Percentiles rank a stretch among this genome's conserved stretches.
phyloP scores from a whole-genome alignment of 23 tunicate species.

The Styela clava region DNA sequence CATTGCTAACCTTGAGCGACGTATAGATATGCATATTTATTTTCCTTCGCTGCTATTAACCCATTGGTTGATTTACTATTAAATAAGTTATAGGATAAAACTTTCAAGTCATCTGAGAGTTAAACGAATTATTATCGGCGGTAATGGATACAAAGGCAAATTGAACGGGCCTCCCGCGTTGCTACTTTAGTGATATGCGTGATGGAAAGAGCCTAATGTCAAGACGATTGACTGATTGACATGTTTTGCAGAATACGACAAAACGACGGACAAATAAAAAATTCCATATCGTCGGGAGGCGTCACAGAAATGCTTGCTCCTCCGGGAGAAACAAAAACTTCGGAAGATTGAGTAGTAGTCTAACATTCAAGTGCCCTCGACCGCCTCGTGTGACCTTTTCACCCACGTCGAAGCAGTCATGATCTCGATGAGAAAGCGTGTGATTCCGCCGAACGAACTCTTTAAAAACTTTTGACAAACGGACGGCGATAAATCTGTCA shows the following conservation, averaged over 20 bases:
- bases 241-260: conserved; percentile 24
- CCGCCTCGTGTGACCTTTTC: conserved; percentile 24
- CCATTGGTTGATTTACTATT: not conserved
- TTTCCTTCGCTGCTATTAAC: not conserved
- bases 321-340: not conserved
- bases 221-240: conserved; percentile 30
- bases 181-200: not conserved
- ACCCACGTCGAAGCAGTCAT: conserved; percentile 10
- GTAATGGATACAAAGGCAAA: not conserved
- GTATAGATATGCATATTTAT: not conserved
- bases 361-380: conserved; percentile 21
- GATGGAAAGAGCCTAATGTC: conserved; percentile 22
- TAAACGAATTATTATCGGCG: not conserved
- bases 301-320: conserved; percentile 11
- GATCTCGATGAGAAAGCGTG: not conserved
- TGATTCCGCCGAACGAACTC: not conserved
- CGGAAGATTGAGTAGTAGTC: not conserved
- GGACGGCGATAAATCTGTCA: not conserved
- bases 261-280: conserved; percentile 20
- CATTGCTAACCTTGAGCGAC: not conserved
- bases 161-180: conserved; percentile 34
- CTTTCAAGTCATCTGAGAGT: not conserved
- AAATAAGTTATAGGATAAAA: too few species aligned
- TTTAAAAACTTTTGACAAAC: not conserved
- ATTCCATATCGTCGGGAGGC: not conserved